Conservation (phyloP, 2,888 invertebrate genomes). For the Folsomia manolachei region DNA sequence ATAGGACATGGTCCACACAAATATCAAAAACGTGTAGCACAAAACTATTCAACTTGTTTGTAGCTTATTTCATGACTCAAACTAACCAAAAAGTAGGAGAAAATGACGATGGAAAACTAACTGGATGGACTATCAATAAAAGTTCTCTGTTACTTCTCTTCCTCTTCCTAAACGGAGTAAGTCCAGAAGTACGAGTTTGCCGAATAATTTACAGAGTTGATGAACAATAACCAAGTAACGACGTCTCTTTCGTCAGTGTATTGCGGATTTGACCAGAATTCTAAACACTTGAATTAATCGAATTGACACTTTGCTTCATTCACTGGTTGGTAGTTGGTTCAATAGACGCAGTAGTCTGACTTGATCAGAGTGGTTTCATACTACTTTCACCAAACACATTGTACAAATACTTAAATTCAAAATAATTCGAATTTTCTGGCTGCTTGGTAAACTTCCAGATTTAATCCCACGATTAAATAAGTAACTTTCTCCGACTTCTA, state of each 20-base stretch:
- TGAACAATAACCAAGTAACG: background rate
- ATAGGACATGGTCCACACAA: conserved; percentile 19
- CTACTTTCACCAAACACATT: background rate
- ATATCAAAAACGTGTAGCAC: background rate
- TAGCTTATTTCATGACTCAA: no score
- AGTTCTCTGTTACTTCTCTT: background rate
- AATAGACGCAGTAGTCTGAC: background rate
- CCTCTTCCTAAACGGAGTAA: background rate
- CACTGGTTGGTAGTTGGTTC: no score
- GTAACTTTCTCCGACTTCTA: background rate
- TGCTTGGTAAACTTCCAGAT: no score
- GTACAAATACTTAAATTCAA: no score
- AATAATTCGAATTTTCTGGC: background rate
- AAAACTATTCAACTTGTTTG: background rate
- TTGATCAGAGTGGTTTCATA: background rate
- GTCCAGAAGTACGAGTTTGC: background rate
- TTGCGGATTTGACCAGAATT: background rate
- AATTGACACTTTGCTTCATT: background rate
- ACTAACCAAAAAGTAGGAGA: no score
- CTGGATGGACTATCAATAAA: no score
- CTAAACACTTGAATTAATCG: background rate
- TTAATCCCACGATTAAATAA: background rate
- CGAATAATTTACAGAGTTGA: background rate
- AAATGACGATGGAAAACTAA: no score
- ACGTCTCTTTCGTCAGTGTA: background rate